These are phyloP conservation scores for Allolobophora icterica DNA, from an alignment of 2,888 invertebrate genomes.

Conservation along the genomic window DNA sequence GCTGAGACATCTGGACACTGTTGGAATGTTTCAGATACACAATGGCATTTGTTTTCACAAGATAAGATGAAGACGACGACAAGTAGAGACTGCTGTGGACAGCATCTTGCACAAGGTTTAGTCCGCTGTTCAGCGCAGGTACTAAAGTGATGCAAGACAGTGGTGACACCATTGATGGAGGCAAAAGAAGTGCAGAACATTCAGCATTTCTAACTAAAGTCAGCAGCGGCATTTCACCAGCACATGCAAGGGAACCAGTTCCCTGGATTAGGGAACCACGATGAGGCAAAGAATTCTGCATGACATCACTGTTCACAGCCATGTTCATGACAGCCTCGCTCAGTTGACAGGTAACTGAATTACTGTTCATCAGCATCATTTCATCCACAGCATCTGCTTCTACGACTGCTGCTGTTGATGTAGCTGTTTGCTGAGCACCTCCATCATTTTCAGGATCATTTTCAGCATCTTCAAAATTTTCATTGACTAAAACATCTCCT, in stretches of 20 bases:
- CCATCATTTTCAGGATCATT: neutral
- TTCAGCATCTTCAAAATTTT: neutral
- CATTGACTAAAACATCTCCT: neutral
- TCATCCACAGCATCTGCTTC: neutral
- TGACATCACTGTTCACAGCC: neutral
- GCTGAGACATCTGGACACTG: neutral
- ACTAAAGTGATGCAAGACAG: constrained; percentile 10
- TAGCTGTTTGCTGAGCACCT: neutral
- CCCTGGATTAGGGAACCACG: neutral
- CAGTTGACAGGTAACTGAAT: neutral
- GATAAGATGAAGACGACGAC: neutral
- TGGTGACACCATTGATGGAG: neutral
- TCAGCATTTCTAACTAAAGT: neutral
- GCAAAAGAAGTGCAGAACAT: neutral
- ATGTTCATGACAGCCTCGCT: neutral
- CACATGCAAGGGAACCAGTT: neutral
- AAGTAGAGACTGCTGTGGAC: constrained; percentile 9
- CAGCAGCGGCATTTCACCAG: neutral
- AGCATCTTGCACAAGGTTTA: neutral
- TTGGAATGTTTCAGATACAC: constrained; percentile 11
- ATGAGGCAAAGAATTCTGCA: constrained; percentile 11
- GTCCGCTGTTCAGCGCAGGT: neutral
- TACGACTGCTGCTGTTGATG: neutral
- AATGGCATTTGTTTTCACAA: neutral
- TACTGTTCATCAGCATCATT: neutral